phyloP scores from a whole-genome alignment of 2,888 invertebrate species.

The Autographa gamma region DNA sequence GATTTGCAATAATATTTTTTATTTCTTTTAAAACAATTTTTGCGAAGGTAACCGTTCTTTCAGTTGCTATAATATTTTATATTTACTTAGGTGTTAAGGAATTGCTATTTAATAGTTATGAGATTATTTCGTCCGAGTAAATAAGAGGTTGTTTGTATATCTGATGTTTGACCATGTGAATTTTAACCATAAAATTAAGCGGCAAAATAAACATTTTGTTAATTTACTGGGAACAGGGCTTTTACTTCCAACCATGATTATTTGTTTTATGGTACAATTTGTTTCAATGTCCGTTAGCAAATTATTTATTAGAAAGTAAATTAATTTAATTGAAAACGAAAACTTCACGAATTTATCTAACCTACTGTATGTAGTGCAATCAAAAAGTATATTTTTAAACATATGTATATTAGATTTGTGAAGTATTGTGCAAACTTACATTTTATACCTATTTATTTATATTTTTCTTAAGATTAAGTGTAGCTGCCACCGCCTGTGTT shows the following conservation, averaged over 20 bases:
- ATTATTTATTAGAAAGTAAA: conserved; percentile 13
- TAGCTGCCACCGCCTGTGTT: neutral
- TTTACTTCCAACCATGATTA: neutral
- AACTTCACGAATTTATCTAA: neutral
- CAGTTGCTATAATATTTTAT: too few relatives aligned
- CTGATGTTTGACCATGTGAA: too few relatives aligned
- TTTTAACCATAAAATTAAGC: too few relatives aligned
- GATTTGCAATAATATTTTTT: too few relatives aligned
- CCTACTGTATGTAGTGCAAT: neutral
- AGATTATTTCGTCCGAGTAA: too few relatives aligned
- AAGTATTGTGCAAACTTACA: neutral
- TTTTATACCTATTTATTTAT: neutral
- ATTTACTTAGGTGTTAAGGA: too few relatives aligned
- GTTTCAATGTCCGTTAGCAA: neutral
- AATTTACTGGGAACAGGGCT: conserved; percentile 13
- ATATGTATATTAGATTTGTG: conserved; percentile 1
- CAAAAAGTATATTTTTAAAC: neutral
- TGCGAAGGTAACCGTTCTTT: too few relatives aligned
- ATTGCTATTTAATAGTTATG: too few relatives aligned
- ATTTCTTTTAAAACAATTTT: too few relatives aligned
- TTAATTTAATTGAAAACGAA: neutral
- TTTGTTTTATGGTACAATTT: conserved; percentile 17
- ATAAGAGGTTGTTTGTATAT: too few relatives aligned
- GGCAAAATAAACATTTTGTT: too few relatives aligned
- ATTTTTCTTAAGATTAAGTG: conserved; percentile 3